phyloP scores from a whole-genome alignment of 2,797 vertebrate species.

The Acropternis orthonyx region DNA sequence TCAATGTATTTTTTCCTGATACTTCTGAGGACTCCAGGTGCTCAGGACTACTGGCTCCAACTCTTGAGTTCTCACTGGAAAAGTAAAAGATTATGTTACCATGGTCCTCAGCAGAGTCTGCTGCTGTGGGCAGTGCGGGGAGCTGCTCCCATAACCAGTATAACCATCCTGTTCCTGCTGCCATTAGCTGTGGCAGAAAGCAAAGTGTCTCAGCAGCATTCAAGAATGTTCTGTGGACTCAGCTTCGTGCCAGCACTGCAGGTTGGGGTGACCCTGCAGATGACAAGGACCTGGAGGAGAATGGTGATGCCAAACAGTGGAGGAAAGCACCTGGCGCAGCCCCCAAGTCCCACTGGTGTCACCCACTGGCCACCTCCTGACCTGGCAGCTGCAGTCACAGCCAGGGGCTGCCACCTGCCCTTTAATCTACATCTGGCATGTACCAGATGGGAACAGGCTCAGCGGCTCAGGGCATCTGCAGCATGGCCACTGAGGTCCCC shows the following conservation, averaged over 20 bases:
- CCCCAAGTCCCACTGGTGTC: background rate
- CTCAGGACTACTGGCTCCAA: background rate
- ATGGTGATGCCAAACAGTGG: fast-evolving
- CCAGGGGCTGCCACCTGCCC: background rate
- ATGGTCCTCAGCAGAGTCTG: fast-evolving
- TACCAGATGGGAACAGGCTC: background rate
- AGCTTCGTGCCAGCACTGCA: background rate
- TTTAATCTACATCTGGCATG: background rate
- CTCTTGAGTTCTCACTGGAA: no score
- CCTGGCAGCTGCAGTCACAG: fast-evolving
- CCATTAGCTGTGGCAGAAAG: background rate
- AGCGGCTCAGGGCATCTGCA: background rate
- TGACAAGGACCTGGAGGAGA: background rate
- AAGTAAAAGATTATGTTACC: background rate
- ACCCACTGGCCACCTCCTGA: fast-evolving
- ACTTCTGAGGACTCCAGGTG: background rate
- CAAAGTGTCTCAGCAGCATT: background rate
- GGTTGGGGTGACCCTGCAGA: background rate
- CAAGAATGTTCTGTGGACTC: background rate
- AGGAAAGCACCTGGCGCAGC: background rate
- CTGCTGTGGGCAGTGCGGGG: background rate
- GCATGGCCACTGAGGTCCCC: background rate
- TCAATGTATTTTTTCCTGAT: background rate
- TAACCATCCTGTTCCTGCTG: fast-evolving
- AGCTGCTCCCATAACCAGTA: background rate